Evolutionary conservation across 37 sponge, comb jelly and placozoan genomes (phyloP).

Genomic region (Ephydatia muelleri): DNA sequence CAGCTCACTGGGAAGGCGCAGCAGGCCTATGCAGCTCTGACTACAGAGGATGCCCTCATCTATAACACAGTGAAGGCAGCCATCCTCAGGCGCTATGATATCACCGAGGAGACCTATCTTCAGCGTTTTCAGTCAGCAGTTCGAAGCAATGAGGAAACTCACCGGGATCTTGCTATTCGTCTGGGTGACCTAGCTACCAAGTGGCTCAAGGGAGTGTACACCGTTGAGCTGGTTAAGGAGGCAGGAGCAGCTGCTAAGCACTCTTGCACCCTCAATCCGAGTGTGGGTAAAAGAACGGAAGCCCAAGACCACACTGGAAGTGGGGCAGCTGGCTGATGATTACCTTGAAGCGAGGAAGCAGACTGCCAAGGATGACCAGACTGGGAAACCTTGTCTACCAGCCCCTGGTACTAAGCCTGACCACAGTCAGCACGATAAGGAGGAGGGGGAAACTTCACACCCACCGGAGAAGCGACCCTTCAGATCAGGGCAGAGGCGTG

Average conservation of each 20-base stretch:
- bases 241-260: conserved; percentile 3
- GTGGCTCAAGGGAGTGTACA: background rate
- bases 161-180: background rate
- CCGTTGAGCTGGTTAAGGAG: background rate
- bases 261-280: background rate
- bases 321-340: background rate
- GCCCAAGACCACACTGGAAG: background rate
- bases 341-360: background rate
- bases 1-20: conserved; percentile 40
- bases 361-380: background rate
- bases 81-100: conserved; percentile 27
- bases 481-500: background rate
- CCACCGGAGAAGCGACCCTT: background rate
- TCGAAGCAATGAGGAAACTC: background rate
- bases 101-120: conserved; percentile 27
- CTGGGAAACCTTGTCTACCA: background rate
- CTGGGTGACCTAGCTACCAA: background rate
- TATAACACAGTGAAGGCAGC: conserved; percentile 25
- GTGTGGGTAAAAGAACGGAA: background rate
- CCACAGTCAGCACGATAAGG: background rate
- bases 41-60: conserved; percentile 15
- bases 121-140: conserved; percentile 28
- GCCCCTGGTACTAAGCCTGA: background rate
- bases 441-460: background rate
- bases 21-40: conserved; percentile 47